Conservation (phyloP, 2,888 invertebrate genomes). For the Macaria liturata region DNA sequence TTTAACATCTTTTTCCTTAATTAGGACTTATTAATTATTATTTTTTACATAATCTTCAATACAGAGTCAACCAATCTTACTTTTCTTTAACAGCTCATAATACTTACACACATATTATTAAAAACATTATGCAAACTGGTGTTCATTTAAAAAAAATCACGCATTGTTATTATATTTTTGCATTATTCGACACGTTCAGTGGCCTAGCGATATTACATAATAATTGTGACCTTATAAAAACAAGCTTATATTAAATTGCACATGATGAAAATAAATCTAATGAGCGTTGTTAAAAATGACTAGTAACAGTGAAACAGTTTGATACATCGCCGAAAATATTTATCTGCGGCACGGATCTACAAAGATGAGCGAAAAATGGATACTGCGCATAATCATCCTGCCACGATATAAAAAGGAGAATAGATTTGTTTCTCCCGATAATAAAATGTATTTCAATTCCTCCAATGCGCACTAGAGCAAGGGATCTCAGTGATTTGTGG, state of each 20-base stretch:
- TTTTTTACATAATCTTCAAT: constrained; percentile 7
- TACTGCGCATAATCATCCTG: too few species aligned
- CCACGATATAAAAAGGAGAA: too few species aligned
- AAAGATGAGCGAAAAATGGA: too few species aligned
- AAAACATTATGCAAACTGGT: constrained; percentile 6
- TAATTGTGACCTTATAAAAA: constrained; percentile 20
- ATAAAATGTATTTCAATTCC: too few species aligned
- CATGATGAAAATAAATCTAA: constrained; percentile 24
- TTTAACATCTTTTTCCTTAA: constrained; percentile 7
- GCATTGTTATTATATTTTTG: too few species aligned
- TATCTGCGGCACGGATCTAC: too few species aligned
- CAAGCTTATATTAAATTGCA: constrained; percentile 46
- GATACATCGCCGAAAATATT: background rate
- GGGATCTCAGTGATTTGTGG: too few species aligned
- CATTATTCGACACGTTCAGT: background rate
- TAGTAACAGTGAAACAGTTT: constrained; percentile 47
- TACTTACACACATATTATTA: background rate
- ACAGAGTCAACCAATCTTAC: too few species aligned
- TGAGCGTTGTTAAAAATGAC: constrained; percentile 63
- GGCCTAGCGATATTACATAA: constrained; percentile 26
- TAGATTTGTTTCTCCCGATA: too few species aligned
- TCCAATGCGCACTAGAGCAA: too few species aligned
- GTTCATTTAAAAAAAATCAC: background rate
- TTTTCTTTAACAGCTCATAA: background rate
- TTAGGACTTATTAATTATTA: constrained; percentile 18